phyloP scores from a whole-genome alignment of 1,140 invertebrate species.

The Radopholus similis region DNA sequence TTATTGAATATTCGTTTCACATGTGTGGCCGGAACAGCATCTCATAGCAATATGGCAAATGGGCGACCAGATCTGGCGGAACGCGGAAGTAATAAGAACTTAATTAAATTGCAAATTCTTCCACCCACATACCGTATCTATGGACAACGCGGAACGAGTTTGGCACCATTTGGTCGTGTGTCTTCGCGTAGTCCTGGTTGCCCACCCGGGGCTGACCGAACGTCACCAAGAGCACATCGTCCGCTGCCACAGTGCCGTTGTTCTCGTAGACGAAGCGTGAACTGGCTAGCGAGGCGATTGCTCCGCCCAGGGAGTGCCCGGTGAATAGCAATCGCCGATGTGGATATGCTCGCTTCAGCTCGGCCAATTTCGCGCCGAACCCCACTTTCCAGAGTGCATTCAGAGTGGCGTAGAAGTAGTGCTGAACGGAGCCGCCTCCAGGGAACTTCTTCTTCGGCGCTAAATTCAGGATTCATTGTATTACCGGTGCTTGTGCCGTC shows the following conservation, averaged over 20 bases:
- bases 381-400: slow-evolving; percentile 24
- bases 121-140: slow-evolving; percentile 20
- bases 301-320: slow-evolving; percentile 44
- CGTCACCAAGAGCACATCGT: slow-evolving; percentile 26
- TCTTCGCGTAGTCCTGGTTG: slow-evolving; percentile 36
- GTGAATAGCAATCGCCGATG: slow-evolving; percentile 36
- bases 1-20: no score
- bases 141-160: slow-evolving; percentile 44
- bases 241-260: background rate
- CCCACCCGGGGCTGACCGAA: slow-evolving; percentile 50
- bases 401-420: slow-evolving; percentile 39
- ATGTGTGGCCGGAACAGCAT: slow-evolving; percentile 5
- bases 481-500: background rate
- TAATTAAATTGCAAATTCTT: no score
- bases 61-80: slow-evolving; percentile 34
- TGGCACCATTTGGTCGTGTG: slow-evolving; percentile 41
- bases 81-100: background rate
- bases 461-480: slow-evolving; percentile 7
- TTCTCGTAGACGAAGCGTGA: slow-evolving; percentile 45
- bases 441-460: slow-evolving; percentile 38
- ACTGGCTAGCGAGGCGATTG: slow-evolving; percentile 42
- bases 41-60: slow-evolving; percentile 48
- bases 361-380: slow-evolving; percentile 28
- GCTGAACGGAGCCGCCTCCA: slow-evolving; percentile 42
- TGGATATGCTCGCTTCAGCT: slow-evolving; percentile 28